phyloP scores from a whole-genome alignment of 2,888 invertebrate species.

The Athalia rosae region DNA sequence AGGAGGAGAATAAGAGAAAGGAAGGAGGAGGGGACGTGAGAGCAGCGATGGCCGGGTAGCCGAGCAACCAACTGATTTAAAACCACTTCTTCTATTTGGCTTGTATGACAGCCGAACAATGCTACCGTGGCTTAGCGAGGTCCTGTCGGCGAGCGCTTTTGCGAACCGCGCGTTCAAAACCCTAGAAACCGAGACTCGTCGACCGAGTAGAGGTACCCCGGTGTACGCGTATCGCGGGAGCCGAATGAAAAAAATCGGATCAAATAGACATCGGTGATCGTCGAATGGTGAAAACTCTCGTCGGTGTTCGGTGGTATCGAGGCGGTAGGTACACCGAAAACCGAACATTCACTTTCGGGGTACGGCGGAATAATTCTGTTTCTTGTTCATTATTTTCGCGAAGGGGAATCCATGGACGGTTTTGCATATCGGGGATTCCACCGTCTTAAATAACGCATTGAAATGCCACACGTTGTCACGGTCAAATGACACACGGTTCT shows the following conservation, averaged over 20 bases:
- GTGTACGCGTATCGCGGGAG: too few species aligned
- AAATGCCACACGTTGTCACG: conserved; percentile 70
- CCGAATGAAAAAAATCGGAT: too few species aligned
- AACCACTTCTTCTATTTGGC: conserved; percentile 45
- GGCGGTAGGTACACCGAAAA: too few species aligned
- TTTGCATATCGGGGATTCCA: conserved; percentile 71
- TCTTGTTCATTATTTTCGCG: neutral
- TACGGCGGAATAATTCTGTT: neutral
- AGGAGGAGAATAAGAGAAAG: conserved; percentile 45
- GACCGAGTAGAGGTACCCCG: neutral
- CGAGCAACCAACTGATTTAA: conserved; percentile 41
- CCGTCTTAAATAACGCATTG: conserved; percentile 72
- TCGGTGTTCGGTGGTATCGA: too few species aligned
- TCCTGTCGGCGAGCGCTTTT: conserved; percentile 30
- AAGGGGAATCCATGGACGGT: conserved; percentile 51
- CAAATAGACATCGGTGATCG: too few species aligned
- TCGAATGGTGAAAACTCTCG: too few species aligned
- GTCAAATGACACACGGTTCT: conserved; percentile 72
- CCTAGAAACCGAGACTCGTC: conserved; percentile 26
- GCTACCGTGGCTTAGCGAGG: conserved; percentile 44
- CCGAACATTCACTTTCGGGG: too few species aligned
- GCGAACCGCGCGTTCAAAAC: conserved; percentile 35
- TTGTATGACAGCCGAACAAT: conserved; percentile 45
- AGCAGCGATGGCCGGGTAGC: conserved; percentile 46
- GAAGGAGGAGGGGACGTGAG: conserved; percentile 39